Conservation (phyloP, 2,888 invertebrate genomes). For the Cantharis lateralis region DNA sequence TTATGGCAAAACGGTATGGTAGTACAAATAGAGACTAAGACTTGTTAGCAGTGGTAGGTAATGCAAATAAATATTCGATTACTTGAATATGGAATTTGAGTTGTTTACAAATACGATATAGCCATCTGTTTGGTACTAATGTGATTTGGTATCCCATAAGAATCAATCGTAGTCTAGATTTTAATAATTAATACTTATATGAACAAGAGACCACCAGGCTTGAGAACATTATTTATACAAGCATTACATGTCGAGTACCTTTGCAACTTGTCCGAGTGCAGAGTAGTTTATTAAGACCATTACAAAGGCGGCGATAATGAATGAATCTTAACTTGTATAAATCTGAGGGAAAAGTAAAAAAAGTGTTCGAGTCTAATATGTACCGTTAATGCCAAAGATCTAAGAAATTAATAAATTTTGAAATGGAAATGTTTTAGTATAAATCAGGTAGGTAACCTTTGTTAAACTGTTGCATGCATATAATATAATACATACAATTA, state of each 20-base stretch:
- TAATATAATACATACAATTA: neutral
- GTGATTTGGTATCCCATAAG: constrained; percentile 22
- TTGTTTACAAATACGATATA: neutral
- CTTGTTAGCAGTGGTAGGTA: neutral
- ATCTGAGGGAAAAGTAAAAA: constrained; percentile 3
- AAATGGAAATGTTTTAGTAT: neutral
- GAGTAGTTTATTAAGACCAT: constrained; percentile 24
- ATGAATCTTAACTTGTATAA: constrained; percentile 21
- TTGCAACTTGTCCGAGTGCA: constrained; percentile 16
- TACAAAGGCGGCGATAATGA: constrained; percentile 27
- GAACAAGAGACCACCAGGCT: constrained; percentile 28
- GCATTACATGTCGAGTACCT: constrained; percentile 22
- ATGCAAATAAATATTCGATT: neutral
- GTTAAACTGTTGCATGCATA: neutral
- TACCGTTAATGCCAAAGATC: neutral
- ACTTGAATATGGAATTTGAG: neutral
- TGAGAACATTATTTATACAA: constrained; percentile 26
- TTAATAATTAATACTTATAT: constrained; percentile 28
- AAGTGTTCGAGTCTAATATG: neutral
- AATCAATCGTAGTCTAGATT: constrained; percentile 18
- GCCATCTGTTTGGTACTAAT: constrained; percentile 11
- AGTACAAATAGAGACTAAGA: neutral
- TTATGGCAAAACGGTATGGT: neutral
- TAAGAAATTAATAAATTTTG: neutral
- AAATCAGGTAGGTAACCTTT: neutral